Evolutionary conservation across 1,140 invertebrate species (phyloP), one percentile per base, ranked within the genome.

Genomic region (Rhagoletis pomonella): DNA sequence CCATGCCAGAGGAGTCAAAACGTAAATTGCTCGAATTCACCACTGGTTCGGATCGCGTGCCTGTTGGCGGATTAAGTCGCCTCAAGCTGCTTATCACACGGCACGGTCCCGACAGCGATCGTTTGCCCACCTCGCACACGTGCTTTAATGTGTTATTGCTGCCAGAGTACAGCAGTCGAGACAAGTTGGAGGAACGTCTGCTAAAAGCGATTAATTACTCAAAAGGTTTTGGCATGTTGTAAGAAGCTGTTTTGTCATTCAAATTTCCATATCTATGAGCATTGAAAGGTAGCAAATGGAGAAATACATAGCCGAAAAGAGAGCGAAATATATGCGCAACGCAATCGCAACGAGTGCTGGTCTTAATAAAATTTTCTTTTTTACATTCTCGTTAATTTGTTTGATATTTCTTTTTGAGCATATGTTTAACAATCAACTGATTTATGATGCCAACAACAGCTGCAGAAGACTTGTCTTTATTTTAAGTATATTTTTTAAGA

Each of bases 61-160:
- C 99, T 0, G 97, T 99, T 4, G 96, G 97, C 17, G 99, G 99
- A 1, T 95, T 99, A 89, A 97, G 97, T 89, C 95, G 97, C 89
- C 93, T 99, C 5, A 97, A 98, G 90, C 95, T 99, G 89, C 94
- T 97, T 62, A 97, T 97, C 67, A 96, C 96, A 0, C 94, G 96
- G 44, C 96, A 97, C 91, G 96, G 96, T 0, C 95, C 96, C 0
- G 96, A 97, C 92, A 96, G 96, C 14, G 96, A 97, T 89, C 95
- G 96, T 47, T 93, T 97, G 90, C 97, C 97, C 58, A 97, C 96
- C 19, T 96, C 96, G 10, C 98, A 99, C 93, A 99, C 98, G 0
- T 99, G 98, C 93, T 99, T 99, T 93, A 99, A 99, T 93, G 96
- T 99, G 2, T 94, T 99, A 12, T 95, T 99, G 87, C 94, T 99